Conservation (phyloP, 2,797 vertebrate genomes). For the Threskiornis aethiopicus region DNA sequence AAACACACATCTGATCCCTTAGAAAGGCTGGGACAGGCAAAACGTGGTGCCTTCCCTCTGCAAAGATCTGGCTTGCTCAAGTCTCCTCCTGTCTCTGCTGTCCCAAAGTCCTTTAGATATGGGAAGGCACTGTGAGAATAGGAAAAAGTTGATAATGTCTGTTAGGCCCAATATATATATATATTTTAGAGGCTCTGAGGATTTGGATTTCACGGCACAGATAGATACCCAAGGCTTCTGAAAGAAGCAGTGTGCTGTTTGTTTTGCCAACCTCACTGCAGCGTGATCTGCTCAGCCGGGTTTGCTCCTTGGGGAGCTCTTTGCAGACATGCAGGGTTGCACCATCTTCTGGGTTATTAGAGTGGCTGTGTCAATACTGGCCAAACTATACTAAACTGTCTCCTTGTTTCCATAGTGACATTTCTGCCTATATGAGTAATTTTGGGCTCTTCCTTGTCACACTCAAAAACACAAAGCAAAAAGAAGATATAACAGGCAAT, state of each 20-base stretch:
- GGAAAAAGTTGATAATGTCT: neutral
- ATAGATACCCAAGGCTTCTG: neutral
- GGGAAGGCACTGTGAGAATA: neutral
- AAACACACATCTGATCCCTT: neutral
- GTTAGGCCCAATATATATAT: neutral
- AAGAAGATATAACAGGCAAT: neutral
- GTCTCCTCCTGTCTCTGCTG: neutral
- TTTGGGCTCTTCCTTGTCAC: neutral
- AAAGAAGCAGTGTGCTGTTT: neutral
- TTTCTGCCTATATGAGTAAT: slow-evolving; percentile 37
- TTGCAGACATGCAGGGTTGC: neutral
- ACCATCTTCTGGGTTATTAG: neutral
- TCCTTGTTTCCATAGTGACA: slow-evolving; percentile 69
- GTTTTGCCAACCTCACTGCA: neutral
- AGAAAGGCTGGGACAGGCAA: neutral
- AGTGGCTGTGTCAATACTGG: neutral
- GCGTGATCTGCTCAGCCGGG: neutral
- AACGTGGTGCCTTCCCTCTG: neutral
- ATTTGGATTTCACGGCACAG: neutral
- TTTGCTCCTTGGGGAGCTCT: neutral
- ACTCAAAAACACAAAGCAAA: neutral
- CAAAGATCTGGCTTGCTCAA: neutral
- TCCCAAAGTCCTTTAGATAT: neutral
- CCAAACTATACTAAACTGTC: slow-evolving; percentile 8
- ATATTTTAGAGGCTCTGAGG: neutral